Conservation (phyloP, 2,888 invertebrate genomes). For the Cordilura impudica region DNA sequence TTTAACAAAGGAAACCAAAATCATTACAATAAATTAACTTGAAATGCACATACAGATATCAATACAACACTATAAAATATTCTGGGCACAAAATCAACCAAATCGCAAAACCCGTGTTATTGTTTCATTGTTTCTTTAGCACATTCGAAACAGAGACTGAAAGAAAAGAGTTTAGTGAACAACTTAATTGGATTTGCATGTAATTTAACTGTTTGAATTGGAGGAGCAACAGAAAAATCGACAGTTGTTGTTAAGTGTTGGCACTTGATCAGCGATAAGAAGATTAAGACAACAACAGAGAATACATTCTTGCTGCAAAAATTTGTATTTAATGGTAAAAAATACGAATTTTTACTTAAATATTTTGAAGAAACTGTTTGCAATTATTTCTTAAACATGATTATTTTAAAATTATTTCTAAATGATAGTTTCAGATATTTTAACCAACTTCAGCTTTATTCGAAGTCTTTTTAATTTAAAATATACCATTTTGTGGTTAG, state of each 20-base stretch:
- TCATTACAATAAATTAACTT: constrained; percentile 47
- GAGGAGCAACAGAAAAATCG: constrained; percentile 71
- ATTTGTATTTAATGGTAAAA: constrained; percentile 37
- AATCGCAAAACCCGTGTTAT: background rate
- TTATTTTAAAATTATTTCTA: too few species aligned
- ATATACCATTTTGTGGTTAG: too few species aligned
- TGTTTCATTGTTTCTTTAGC: background rate
- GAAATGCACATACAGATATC: constrained; percentile 13
- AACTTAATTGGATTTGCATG: constrained; percentile 76
- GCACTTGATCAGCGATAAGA: constrained; percentile 66
- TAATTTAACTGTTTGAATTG: constrained; percentile 76
- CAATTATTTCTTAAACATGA: constrained; percentile 20
- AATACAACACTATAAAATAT: constrained; percentile 16
- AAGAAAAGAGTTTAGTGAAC: constrained; percentile 63
- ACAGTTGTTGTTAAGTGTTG: constrained; percentile 72
- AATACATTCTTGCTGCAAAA: background rate
- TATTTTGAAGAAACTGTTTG: constrained; percentile 35
- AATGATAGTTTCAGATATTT: too few species aligned
- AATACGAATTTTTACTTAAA: constrained; percentile 26
- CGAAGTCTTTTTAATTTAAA: too few species aligned
- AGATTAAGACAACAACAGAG: constrained; percentile 62
- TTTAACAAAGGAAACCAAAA: constrained; percentile 36
- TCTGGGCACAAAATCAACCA: background rate
- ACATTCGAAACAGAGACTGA: constrained; percentile 20
- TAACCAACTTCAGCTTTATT: too few species aligned